phyloP scores from a whole-genome alignment of 1,140 invertebrate species.

The Stegodyphus mimosarum region DNA sequence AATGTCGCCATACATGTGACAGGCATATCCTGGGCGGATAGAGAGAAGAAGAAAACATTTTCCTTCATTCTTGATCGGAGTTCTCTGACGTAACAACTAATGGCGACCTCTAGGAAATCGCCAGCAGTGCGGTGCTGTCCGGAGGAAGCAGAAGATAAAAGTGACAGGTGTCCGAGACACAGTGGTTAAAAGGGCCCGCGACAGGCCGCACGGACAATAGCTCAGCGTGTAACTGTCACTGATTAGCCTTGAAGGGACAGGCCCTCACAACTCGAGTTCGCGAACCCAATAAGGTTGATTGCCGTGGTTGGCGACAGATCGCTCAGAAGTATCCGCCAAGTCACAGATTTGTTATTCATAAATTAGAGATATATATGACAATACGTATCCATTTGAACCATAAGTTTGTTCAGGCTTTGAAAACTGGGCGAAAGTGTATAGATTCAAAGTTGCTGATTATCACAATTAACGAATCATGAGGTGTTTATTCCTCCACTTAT shows the following conservation, averaged over 20 bases:
- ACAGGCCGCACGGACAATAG: conserved; percentile 45
- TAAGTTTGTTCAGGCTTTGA: no score
- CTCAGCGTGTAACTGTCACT: conserved; percentile 57
- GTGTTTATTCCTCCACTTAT: no score
- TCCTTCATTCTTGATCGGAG: no score
- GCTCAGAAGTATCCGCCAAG: neutral
- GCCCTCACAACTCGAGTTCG: conserved; percentile 50
- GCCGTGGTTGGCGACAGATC: conserved; percentile 21
- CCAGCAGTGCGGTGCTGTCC: neutral
- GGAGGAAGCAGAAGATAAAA: conserved; percentile 43
- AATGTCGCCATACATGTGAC: no score
- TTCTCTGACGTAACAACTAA: neutral
- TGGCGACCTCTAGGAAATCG: neutral
- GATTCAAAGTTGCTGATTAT: no score
- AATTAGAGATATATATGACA: no score
- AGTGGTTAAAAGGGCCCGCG: conserved; percentile 52
- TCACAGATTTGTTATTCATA: no score
- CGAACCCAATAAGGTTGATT: conserved; percentile 11
- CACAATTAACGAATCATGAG: no score
- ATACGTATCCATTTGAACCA: no score
- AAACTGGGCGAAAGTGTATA: no score
- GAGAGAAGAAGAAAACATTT: no score
- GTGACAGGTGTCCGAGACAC: conserved; percentile 53
- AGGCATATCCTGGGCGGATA: no score
- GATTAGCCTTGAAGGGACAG: conserved; percentile 55